Conservation (phyloP, 2,888 invertebrate genomes). For the Noctua fimbriata region DNA sequence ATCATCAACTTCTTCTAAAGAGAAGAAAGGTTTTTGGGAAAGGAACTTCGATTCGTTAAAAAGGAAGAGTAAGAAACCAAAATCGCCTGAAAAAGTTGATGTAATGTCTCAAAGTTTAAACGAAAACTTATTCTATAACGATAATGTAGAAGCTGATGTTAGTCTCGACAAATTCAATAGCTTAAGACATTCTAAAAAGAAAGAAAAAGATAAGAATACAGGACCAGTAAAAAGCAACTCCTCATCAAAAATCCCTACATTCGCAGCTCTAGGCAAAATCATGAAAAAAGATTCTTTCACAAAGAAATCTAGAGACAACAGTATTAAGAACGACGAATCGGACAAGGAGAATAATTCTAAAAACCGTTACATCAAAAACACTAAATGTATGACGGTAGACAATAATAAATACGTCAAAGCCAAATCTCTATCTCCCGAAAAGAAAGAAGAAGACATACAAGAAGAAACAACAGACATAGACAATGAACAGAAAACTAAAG, state of each 20-base stretch:
- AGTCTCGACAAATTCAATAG: constrained; percentile 86
- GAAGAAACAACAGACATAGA: constrained; percentile 76
- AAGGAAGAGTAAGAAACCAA: constrained; percentile 84
- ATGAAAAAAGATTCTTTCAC: constrained; percentile 88
- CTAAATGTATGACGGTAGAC: constrained; percentile 78
- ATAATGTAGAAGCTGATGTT: constrained; percentile 85
- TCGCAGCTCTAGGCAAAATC: constrained; percentile 87
- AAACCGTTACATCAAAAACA: constrained; percentile 85
- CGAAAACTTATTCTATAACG: constrained; percentile 88
- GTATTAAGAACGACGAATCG: constrained; percentile 74
- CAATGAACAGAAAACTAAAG: constrained; percentile 60
- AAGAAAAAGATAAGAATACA: constrained; percentile 74
- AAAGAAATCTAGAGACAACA: constrained; percentile 79
- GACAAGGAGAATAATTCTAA: constrained; percentile 73
- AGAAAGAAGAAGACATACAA: constrained; percentile 77
- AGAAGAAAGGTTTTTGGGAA: constrained; percentile 90
- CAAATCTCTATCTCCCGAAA: constrained; percentile 85
- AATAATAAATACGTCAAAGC: constrained; percentile 88
- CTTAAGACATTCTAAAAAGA: constrained; percentile 85
- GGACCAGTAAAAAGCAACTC: constrained; percentile 85
- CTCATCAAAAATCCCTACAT: constrained; percentile 88
- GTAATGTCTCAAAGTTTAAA: constrained; percentile 90
- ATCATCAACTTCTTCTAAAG: constrained; percentile 84
- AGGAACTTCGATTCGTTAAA: constrained; percentile 89
- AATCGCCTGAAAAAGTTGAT: constrained; percentile 84